These are phyloP conservation scores for Pocillopora grandis DNA, from an alignment of 92 coral and sea anemone species.

Conservation along the genomic window DNA sequence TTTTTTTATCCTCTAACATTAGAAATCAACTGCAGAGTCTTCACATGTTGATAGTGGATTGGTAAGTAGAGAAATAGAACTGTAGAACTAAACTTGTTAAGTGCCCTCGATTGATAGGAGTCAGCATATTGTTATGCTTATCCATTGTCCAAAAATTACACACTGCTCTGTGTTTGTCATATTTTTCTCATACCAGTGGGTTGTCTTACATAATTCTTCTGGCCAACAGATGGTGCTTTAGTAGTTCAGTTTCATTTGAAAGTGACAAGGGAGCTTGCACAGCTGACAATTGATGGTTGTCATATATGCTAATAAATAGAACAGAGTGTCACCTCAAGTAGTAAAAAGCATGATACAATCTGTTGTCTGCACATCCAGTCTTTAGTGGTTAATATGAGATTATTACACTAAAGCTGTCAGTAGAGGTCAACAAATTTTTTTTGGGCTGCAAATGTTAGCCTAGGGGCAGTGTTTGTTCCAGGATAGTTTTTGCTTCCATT, in stretches of 20 bases:
- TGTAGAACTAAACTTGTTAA: background rate
- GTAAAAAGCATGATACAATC: background rate
- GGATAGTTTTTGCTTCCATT: too few species aligned
- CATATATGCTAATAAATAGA: too few species aligned
- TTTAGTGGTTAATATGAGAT: background rate
- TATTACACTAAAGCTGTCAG: background rate
- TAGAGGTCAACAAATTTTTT: background rate
- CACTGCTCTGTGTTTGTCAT: too few species aligned
- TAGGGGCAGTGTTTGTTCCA: background rate
- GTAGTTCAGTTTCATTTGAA: too few species aligned
- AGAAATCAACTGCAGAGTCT: conserved; percentile 32
- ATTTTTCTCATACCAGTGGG: too few species aligned
- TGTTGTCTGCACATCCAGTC: background rate
- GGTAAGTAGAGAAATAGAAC: conserved; percentile 30
- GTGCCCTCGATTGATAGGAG: background rate
- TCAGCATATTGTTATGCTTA: background rate
- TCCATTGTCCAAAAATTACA: too few species aligned
- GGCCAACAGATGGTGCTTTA: too few species aligned
- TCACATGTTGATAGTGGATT: conserved; percentile 49
- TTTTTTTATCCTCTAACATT: conserved; percentile 4
- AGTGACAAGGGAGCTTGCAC: too few species aligned
- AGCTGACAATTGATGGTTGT: too few species aligned
- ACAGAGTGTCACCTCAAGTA: too few species aligned
- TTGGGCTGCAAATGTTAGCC: background rate
- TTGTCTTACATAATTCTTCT: too few species aligned